phyloP scores from a whole-genome alignment of 2,797 vertebrate genomes.

The Petrocephalus sullivani region DNA sequence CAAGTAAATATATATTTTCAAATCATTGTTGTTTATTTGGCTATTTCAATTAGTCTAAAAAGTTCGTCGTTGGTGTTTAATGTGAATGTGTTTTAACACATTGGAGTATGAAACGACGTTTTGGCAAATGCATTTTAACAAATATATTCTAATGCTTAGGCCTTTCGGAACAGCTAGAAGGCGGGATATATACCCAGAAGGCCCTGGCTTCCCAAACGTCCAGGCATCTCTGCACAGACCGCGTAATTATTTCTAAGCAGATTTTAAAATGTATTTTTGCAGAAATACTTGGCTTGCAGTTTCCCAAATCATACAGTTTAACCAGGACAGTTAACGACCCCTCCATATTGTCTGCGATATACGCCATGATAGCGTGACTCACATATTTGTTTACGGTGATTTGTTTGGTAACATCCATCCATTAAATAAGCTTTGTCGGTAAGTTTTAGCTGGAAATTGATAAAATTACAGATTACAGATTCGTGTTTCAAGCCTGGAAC shows the following conservation, averaged over 20 bases:
- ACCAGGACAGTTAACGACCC: slow-evolving; percentile 1
- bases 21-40: neutral
- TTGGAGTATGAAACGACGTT: neutral
- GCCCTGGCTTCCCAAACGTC: neutral
- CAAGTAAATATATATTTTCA: neutral
- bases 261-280: slow-evolving; percentile 9
- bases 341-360: slow-evolving; percentile 3
- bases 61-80: neutral
- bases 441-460: neutral
- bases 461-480: neutral
- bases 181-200: neutral
- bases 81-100: slow-evolving; percentile 3
- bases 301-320: neutral
- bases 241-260: neutral
- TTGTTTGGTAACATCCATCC: neutral
- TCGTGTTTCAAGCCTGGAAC: neutral
- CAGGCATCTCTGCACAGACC: neutral
- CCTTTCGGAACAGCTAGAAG: neutral
- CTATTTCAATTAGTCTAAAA: neutral
- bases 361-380: slow-evolving; percentile 3
- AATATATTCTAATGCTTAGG: slow-evolving; percentile 3
- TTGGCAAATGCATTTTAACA: neutral
- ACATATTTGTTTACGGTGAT: slow-evolving; percentile 13
- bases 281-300: slow-evolving; percentile 2
- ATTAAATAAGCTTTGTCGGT: neutral